Evolutionary conservation across 2,797 vertebrate genomes (phyloP), one percentile per base, ranked within the genome.

Genomic region (Lithobates sylvaticus): DNA sequence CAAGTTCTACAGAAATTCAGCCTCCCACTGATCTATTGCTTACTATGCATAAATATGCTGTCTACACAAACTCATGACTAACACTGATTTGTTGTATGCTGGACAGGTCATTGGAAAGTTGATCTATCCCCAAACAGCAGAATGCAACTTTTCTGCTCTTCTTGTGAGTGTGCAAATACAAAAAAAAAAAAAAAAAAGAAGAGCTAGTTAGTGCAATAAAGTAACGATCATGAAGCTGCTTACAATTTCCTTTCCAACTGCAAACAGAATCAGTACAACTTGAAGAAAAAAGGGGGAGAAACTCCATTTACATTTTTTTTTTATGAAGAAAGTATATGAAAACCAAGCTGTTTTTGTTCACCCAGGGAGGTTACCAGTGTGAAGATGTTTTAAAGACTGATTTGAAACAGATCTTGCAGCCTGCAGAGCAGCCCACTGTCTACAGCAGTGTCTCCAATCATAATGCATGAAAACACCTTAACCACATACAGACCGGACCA

Each of bases 351-450:
- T 64, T 36, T 54, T 36, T 32, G 65, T 34, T 32, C 44, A 71
- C 36, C 27, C 13, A 61, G 47, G 34, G 70, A 73, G 70, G 69
- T 82, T 73, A 74, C 74, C 69, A 74, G 70, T 50, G 70, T 82
- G n/a, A 72, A 73, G 68, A 29, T 64, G 34, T 82, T 81, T 44
- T 81, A 81, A 26, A n/a, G 47, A 70, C 16, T 0, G 29, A 39
- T 47, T 36, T 72, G 15, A 58, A 73, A 67, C 68, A 72, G 16
- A 23, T 39, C 58, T 27, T 18, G 5, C 23, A 10, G 21, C 21
- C 5, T 64, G 29, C 58, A 54, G 73, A 71, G 50, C 50, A 82
- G 50, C 23, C 50, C 54, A 72, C 72, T 65, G 36, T 74, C 23
- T 64, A 54, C 32, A 26, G 16, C 50, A 64, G 32, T 82, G 50